A percentile compares a stretch with the other conserved stretches of the same genome.
phyloP scores from a whole-genome alignment of 37 sponge, comb jelly and placozoan genomes.

The Bolinopsis microptera region DNA sequence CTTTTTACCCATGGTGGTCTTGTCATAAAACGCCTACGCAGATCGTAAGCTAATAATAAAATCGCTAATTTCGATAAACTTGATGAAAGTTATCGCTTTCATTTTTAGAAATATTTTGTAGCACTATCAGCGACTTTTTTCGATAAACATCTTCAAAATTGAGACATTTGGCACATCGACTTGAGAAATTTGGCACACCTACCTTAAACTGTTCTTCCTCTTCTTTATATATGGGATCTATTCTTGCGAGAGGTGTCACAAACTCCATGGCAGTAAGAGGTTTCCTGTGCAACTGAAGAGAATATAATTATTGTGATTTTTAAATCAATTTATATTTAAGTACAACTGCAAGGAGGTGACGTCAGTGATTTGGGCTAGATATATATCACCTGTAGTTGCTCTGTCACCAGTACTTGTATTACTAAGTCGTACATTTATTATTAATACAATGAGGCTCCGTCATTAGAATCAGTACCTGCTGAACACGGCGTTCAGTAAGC shows the following conservation, averaged over 20 bases:
- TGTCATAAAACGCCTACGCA: constrained; percentile 85
- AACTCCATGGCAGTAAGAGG: constrained; percentile 88
- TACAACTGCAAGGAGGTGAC: too few relatives aligned
- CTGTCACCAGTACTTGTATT: not conserved
- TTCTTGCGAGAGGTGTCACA: constrained; percentile 82
- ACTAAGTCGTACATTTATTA: not conserved
- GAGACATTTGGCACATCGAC: too few relatives aligned
- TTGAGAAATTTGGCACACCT: not conserved
- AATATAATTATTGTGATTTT: too few relatives aligned
- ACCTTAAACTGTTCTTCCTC: constrained; percentile 94
- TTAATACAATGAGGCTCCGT: not conserved
- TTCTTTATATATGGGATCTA: constrained; percentile 92
- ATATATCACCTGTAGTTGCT: not conserved
- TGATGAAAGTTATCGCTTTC: too few relatives aligned
- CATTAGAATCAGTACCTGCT: constrained; percentile 72
- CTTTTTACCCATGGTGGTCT: constrained; percentile 98
- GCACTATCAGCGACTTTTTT: not conserved
- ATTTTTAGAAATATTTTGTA: not conserved
- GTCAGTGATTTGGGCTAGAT: not conserved
- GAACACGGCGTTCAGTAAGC: constrained; percentile 87
- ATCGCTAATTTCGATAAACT: too few relatives aligned
- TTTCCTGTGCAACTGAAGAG: constrained; percentile 75
- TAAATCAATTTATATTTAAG: too few relatives aligned
- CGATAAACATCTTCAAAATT: not conserved
- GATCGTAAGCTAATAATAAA: too few relatives aligned